phyloP scores from a whole-genome alignment of 2,888 invertebrate genomes.

The Scaptodrosophila latifasciaeformis region DNA sequence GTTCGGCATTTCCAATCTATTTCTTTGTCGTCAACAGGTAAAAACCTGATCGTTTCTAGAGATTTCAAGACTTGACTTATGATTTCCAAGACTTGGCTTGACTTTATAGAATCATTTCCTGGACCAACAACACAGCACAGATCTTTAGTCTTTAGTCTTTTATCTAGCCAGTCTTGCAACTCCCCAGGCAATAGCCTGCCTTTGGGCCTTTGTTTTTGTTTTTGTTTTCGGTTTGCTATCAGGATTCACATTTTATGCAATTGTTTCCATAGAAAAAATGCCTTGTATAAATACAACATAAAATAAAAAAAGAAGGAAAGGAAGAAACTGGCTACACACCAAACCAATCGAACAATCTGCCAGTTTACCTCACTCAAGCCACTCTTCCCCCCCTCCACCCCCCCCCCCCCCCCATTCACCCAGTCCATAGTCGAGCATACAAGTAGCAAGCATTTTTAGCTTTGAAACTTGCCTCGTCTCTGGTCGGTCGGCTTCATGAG shows the following conservation, averaged over 20 bases:
- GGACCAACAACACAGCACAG: slow-evolving; percentile 35
- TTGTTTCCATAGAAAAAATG: slow-evolving; percentile 54
- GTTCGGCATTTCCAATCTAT: too few relatives aligned
- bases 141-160: slow-evolving; percentile 25
- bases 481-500: too few relatives aligned
- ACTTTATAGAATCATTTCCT: too few relatives aligned
- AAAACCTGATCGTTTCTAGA: too few relatives aligned
- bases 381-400: too few relatives aligned
- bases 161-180: slow-evolving; percentile 19
- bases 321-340: background rate
- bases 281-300: slow-evolving; percentile 44
- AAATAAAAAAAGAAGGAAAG: background rate
- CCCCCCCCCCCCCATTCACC: too few relatives aligned
- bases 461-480: too few relatives aligned
- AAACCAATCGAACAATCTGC: background rate
- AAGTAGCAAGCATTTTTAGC: slow-evolving; percentile 43
- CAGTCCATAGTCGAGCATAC: slow-evolving; percentile 17
- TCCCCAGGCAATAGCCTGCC: too few relatives aligned
- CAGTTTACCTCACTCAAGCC: too few relatives aligned
- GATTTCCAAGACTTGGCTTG: too few relatives aligned
- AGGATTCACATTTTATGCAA: slow-evolving; percentile 66
- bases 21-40: too few relatives aligned
- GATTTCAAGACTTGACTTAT: too few relatives aligned
- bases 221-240: slow-evolving; percentile 52
- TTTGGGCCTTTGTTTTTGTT: slow-evolving; percentile 19